Evolutionary conservation across 2,113 vertebrate genomes (phyloP).

Genomic region (Tricholaema leucomelas): DNA sequence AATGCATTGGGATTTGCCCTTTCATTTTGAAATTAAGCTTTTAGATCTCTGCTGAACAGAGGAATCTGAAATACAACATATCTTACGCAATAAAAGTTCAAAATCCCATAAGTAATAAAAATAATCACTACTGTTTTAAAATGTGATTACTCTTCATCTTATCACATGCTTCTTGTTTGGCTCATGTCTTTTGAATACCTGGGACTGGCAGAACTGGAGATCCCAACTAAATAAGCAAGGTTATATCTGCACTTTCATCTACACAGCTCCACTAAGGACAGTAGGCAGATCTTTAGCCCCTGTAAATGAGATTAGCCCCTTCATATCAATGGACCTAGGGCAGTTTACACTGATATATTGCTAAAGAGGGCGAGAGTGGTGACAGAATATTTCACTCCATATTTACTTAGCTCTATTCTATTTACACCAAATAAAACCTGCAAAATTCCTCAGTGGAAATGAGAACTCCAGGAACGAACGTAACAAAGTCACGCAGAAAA

Average conservation of each 20-base stretch:
- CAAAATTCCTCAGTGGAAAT: slow-evolving; percentile 21
- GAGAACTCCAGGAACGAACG: neutral
- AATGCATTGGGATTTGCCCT: neutral
- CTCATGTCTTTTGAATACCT: neutral
- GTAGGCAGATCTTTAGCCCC: slow-evolving; percentile 39
- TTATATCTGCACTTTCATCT: slow-evolving; percentile 54
- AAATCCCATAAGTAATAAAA: slow-evolving; percentile 8
- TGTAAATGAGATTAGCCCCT: slow-evolving; percentile 55
- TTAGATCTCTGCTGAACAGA: slow-evolving; percentile 10
- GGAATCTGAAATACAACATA: slow-evolving; percentile 5
- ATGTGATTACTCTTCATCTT: neutral
- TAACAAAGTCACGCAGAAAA: neutral
- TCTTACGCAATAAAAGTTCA: neutral
- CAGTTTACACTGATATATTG: slow-evolving; percentile 3
- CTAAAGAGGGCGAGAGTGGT: neutral
- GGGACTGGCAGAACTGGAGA: slow-evolving; percentile 3
- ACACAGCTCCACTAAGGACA: slow-evolving; percentile 36
- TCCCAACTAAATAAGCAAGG: slow-evolving; percentile 16
- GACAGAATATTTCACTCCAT: neutral
- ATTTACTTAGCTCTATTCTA: slow-evolving; percentile 4
- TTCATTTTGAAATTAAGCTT: slow-evolving; percentile 22
- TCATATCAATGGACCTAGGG: slow-evolving; percentile 14
- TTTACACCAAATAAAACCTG: neutral
- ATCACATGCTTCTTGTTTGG: neutral
- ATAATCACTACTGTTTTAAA: neutral